Conservation (phyloP, 2,113 vertebrate species). For the Myotis lucifugus region DNA sequence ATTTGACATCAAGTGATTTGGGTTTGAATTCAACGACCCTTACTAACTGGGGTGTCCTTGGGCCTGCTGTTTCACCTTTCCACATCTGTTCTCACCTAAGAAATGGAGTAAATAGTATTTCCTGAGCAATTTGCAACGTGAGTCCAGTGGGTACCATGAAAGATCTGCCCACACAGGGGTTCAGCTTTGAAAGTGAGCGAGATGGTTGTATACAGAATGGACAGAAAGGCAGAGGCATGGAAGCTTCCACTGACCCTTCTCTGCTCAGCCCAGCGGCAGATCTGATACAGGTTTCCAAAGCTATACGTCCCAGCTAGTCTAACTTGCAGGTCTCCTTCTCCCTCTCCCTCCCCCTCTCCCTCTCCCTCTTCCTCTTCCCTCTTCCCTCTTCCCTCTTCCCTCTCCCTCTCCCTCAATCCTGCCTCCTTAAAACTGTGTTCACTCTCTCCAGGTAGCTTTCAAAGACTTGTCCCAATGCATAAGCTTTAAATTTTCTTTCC, state of each 20-base stretch:
- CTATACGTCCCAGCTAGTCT: accelerated
- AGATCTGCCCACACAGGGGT: not conserved
- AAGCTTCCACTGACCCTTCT: not conserved
- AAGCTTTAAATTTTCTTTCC: not conserved
- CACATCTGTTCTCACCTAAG: not conserved
- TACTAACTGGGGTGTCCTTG: not conserved
- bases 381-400: not conserved
- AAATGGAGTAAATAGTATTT: not conserved
- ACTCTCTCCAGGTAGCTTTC: not conserved
- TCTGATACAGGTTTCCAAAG: accelerated
- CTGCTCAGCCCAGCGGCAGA: not conserved
- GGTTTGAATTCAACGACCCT: not conserved
- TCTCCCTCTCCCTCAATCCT: not conserved
- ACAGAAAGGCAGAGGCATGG: not conserved
- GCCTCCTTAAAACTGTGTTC: not conserved
- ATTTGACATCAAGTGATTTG: not conserved
- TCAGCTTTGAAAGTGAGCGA: not conserved
- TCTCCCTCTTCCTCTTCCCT: not conserved
- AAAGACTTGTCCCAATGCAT: not conserved
- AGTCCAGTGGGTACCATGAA: not conserved
- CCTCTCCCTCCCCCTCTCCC: not conserved
- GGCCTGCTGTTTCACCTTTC: not conserved
- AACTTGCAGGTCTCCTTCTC: not conserved
- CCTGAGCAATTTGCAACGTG: not conserved
- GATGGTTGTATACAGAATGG: not conserved